Evolutionary conservation across 2,888 invertebrate genomes (phyloP).

Genomic region (Escarpia spicata): DNA sequence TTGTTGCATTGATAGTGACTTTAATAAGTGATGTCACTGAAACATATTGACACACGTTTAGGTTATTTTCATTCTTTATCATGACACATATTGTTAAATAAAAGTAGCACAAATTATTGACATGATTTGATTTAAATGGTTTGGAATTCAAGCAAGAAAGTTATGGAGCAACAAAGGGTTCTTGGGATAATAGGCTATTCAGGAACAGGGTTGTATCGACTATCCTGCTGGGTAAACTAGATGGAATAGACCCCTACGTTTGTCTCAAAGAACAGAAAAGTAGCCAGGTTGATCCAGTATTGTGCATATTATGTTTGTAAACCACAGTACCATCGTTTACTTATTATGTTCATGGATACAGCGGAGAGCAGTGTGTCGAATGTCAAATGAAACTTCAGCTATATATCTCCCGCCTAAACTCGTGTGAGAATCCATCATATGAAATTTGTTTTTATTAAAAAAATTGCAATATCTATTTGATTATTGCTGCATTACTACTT

Average conservation of each 20-base stretch:
- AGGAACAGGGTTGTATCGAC: not conserved
- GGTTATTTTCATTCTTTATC: not conserved
- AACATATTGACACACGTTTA: not conserved
- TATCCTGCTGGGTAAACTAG: not conserved
- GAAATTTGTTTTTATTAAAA: constrained; percentile 2
- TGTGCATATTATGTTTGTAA: not conserved
- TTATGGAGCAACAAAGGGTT: not conserved
- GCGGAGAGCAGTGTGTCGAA: not conserved
- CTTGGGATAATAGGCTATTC: not conserved
- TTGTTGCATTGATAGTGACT: not conserved
- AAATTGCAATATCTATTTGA: not conserved
- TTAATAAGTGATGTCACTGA: not conserved
- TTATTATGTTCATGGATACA: not conserved
- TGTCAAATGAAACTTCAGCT: not conserved
- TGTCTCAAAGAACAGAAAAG: not conserved
- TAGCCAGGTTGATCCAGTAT: not conserved
- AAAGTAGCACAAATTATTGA: not conserved
- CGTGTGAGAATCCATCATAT: not conserved
- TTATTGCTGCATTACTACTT: not conserved
- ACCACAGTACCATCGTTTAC: not conserved
- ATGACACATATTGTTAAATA: not conserved
- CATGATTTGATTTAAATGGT: not conserved
- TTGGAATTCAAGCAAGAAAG: not conserved
- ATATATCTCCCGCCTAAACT: not conserved
- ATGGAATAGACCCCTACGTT: not conserved